phyloP scores from a whole-genome alignment of 2,113 vertebrate genomes.

The Passer montanus region DNA sequence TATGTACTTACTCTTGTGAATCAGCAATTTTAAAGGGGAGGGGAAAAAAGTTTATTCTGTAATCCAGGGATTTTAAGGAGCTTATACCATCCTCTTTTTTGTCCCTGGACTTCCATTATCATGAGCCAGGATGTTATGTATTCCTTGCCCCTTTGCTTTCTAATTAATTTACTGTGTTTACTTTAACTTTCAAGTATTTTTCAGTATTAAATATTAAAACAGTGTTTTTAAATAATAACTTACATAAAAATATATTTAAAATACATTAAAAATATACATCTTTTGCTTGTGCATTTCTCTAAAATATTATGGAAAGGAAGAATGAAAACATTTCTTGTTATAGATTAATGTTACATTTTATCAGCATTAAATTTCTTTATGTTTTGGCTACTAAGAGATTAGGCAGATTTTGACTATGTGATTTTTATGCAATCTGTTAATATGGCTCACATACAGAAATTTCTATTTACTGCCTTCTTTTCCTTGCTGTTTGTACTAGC shows the following conservation, averaged over 20 bases:
- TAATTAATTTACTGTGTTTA: constrained; percentile 44
- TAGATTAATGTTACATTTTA: neutral
- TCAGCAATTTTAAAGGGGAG: neutral
- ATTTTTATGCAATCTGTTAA: neutral
- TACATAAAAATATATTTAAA: neutral
- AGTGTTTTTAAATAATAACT: neutral
- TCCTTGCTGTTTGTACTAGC: neutral
- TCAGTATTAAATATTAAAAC: neutral
- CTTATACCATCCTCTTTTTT: constrained; percentile 20
- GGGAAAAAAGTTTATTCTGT: neutral
- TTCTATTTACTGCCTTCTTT: neutral
- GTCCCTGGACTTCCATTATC: constrained; percentile 3
- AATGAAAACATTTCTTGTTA: neutral
- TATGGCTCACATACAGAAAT: neutral
- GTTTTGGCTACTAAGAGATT: neutral
- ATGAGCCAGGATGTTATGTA: constrained; percentile 27
- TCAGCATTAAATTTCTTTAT: neutral
- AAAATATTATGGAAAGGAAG: neutral
- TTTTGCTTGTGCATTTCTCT: neutral
- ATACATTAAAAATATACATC: neutral
- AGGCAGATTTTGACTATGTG: neutral
- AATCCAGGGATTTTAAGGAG: constrained; percentile 51
- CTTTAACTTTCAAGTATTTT: neutral
- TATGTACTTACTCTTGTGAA: neutral
- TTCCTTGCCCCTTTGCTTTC: constrained; percentile 15